Conservation (phyloP, 2,797 vertebrate genomes). For the Takifugu ocellatus region DNA sequence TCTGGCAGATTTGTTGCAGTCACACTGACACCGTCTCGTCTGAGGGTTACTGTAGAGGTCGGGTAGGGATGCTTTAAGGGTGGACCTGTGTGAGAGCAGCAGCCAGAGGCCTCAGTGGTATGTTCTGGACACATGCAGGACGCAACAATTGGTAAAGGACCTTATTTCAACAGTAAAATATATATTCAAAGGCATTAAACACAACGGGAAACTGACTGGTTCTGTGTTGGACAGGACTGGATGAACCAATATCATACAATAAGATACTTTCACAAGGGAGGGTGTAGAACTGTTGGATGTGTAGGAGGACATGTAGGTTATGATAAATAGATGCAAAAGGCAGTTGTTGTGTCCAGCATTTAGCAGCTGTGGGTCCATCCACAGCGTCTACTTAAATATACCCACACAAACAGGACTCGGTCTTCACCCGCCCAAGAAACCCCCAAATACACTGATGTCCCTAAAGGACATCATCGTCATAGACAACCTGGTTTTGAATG, state of each 20-base stretch:
- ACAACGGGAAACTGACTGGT: constrained; percentile 22
- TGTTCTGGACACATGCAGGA: constrained; percentile 64
- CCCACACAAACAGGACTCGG: constrained; percentile 63
- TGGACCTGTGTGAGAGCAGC: constrained; percentile 38
- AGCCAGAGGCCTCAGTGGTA: constrained; percentile 43
- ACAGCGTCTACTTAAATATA: constrained; percentile 63
- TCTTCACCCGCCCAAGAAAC: constrained; percentile 70
- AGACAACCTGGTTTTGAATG: constrained; percentile 60
- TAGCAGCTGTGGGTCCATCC: constrained; percentile 52
- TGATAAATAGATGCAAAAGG: constrained; percentile 10
- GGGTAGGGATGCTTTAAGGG: constrained; percentile 18
- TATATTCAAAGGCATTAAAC: too few species aligned
- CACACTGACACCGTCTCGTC: background rate
- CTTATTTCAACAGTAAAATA: constrained; percentile 15
- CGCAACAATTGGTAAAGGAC: constrained; percentile 27
- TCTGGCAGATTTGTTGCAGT: background rate
- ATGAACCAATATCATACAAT: constrained; percentile 69
- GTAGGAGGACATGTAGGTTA: constrained; percentile 14
- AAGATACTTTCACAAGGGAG: constrained; percentile 21
- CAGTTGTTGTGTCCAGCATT: constrained; percentile 8
- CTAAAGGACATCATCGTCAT: constrained; percentile 64
- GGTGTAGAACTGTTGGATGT: constrained; percentile 32
- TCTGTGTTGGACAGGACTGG: constrained; percentile 67
- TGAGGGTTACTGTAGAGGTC: constrained; percentile 32
- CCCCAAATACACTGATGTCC: constrained; percentile 68